phyloP scores from a whole-genome alignment of 2,888 invertebrate species.

The Entomobrya multifasciata region DNA sequence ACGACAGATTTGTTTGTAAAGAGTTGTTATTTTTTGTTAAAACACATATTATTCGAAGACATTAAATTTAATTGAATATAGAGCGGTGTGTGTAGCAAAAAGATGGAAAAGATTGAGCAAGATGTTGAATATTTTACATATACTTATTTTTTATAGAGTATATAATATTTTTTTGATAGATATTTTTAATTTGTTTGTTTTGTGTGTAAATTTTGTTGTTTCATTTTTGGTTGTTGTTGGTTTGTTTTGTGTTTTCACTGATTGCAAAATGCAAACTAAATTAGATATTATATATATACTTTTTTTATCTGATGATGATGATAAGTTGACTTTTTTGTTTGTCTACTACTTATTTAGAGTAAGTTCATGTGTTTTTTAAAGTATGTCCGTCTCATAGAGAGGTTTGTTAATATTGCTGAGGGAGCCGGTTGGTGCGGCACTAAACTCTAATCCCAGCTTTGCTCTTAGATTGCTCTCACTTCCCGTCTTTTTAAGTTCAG shows the following conservation, averaged over 20 bases:
- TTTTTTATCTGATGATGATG: conserved; percentile 26
- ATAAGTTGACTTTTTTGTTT: conserved; percentile 38
- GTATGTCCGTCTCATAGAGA: conserved; percentile 94
- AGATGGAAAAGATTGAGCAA: conserved; percentile 78
- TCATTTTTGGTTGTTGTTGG: conserved; percentile 12
- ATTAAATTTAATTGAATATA: conserved; percentile 25
- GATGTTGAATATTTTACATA: conserved; percentile 62
- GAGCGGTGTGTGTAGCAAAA: conserved; percentile 75
- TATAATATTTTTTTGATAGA: conserved; percentile 47
- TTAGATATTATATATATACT: conserved; percentile 16
- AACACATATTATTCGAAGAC: conserved; percentile 37
- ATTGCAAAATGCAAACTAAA: conserved; percentile 26
- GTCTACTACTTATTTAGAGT: too few species aligned
- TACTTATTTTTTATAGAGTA: conserved; percentile 16
- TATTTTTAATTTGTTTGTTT: conserved; percentile 37
- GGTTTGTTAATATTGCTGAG: conserved; percentile 78
- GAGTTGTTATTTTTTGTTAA: too few species aligned
- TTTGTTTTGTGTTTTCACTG: conserved; percentile 54
- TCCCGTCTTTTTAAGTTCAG: conserved; percentile 90
- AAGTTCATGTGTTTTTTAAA: conserved; percentile 83
- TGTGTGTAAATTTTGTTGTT: conserved; percentile 11
- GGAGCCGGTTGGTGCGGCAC: conserved; percentile 77
- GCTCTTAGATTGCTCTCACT: conserved; percentile 93
- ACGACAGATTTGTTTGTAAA: conserved; percentile 11
- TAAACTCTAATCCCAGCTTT: conserved; percentile 86